phyloP scores from a whole-genome alignment of 2,113 vertebrate species.

The Macquaria australasica region DNA sequence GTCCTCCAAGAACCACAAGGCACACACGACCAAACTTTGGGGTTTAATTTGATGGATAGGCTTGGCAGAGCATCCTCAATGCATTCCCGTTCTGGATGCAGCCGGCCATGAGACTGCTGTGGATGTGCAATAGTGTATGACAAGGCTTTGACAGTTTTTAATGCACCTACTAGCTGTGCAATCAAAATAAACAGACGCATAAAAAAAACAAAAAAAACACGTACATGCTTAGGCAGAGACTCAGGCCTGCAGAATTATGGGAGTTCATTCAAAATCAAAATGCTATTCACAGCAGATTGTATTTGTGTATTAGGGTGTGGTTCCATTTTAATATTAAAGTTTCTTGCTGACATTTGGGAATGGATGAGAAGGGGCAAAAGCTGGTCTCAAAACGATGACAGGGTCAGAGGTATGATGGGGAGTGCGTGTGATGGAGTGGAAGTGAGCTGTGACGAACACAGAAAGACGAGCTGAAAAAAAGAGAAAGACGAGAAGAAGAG shows the following conservation, averaged over 20 bases:
- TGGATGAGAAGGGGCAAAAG: background rate
- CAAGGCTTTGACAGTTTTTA: constrained; percentile 35
- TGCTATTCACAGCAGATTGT: background rate
- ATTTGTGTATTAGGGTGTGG: background rate
- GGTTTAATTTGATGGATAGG: constrained; percentile 26
- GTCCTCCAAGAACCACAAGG: constrained; percentile 27
- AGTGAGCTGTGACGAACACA: constrained; percentile 63
- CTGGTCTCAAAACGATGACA: constrained; percentile 25
- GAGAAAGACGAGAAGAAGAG: constrained; percentile 46
- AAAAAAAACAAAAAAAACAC: constrained; percentile 19
- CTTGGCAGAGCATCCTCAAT: constrained; percentile 16
- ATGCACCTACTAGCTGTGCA: background rate
- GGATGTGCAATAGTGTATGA: constrained; percentile 14
- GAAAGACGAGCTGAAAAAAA: constrained; percentile 56
- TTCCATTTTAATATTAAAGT: background rate
- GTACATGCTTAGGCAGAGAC: constrained; percentile 28
- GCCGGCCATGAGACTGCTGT: constrained; percentile 15
- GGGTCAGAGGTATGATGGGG: constrained; percentile 44
- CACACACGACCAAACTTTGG: constrained; percentile 22
- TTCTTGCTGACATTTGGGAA: constrained; percentile 10
- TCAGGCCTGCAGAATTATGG: constrained; percentile 7
- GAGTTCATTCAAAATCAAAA: constrained; percentile 19
- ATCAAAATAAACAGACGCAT: constrained; percentile 17
- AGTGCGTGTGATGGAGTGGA: constrained; percentile 72
- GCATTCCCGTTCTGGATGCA: constrained; percentile 23